phyloP scores from a whole-genome alignment of 1,140 invertebrate genomes.

The Physella acuta region DNA sequence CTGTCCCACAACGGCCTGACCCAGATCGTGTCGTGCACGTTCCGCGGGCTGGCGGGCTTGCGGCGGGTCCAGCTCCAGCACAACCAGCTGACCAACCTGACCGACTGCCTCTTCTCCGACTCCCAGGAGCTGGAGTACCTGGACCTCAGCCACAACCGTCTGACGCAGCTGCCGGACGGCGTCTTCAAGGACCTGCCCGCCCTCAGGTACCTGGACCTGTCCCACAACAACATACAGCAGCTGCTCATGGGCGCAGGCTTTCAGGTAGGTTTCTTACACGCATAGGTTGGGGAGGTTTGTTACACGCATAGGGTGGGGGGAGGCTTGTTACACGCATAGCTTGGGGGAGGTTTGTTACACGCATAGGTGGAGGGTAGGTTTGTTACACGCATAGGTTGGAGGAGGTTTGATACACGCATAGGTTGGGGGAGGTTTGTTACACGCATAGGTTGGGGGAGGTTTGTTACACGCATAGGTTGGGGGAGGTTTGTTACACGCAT shows the following conservation, averaged over 20 bases:
- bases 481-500: no score
- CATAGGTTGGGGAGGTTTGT: no score
- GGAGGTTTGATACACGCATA: no score
- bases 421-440: no score
- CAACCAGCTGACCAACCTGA: slow-evolving; percentile 38
- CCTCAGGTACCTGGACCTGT: slow-evolving; percentile 44
- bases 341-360: no score
- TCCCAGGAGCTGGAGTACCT: slow-evolving; percentile 32
- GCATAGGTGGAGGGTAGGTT: no score
- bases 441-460: no score
- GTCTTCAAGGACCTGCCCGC: slow-evolving; percentile 30
- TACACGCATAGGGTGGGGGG: no score
- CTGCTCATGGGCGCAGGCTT: slow-evolving; percentile 36
- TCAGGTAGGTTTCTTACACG: neutral
- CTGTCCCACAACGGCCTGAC: slow-evolving; percentile 43
- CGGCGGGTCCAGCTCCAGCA: slow-evolving; percentile 34
- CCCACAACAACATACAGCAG: slow-evolving; percentile 39
- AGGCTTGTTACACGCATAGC: no score
- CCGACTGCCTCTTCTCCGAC: slow-evolving; percentile 36
- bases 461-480: no score
- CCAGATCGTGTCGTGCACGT: slow-evolving; percentile 29
- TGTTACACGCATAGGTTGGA: no score
- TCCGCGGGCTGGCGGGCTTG: slow-evolving; percentile 38
- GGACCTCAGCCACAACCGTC: slow-evolving; percentile 41
- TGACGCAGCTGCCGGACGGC: slow-evolving; percentile 35